Base-by-base conservation (phyloP, 1,140 invertebrate genomes). In the Archegozetes longisetosus region DNA sequence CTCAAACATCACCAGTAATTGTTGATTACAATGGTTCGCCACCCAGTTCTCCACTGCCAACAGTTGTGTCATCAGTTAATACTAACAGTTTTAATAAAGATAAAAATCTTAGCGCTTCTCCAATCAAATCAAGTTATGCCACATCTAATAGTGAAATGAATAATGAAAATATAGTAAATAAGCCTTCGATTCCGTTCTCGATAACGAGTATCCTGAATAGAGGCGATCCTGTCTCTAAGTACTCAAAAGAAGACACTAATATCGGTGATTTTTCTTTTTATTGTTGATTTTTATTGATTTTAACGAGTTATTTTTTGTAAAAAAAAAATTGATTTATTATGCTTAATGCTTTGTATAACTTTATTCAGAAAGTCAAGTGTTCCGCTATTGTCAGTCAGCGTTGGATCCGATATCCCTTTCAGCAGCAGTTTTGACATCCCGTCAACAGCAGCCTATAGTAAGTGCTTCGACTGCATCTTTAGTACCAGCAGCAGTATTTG, bases 141-240 rank as follows among this genome's bases (percentile, higher is more conserved):
- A 9, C 32, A 17, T 9, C 32, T 17, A 40, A 40, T 9, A 40
- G 32, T 40, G 32, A 40, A 40, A 6, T 40, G 6, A 40, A 40
- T 17, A 17, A 40, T 17, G 17, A 40, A 9, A 40, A 40, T 40
- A 6, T 9, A 6, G 17, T 40, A 40, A 40, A 6, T 40, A 40
- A 51, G 24, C 50, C 50, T 20, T 51, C 50, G 50, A 20, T 51
- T 6, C 59, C 62, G 47, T 63, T 63, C 24, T 64, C 61, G 25
- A 64, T 62, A 25, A 56, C 57, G 12, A 60, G 58, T 54, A 65
- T 63, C 26, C 78, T 1, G 75, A 77, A 71, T 71, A 64, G 72
- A 72, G 55, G 67, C 59, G 72, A 69, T 58, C 61, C 61, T 4
- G 32, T 40, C 32, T 40, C 32, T 40, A 40, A 40, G 32, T 17